phyloP scores from a whole-genome alignment of 2,888 invertebrate species.

The Dicranocentrus wangi region DNA sequence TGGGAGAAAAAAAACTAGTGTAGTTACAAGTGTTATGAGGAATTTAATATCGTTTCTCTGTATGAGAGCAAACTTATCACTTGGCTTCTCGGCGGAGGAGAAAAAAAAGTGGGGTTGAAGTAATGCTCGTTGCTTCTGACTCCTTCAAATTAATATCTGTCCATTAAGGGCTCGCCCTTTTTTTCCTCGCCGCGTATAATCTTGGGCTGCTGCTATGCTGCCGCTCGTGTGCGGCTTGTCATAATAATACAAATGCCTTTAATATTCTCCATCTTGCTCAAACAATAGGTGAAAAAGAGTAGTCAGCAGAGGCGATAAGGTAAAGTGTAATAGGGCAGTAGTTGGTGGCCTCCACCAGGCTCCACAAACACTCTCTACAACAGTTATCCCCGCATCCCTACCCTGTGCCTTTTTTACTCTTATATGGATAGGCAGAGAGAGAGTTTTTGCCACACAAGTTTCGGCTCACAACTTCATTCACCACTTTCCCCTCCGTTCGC shows the following conservation, averaged over 20 bases:
- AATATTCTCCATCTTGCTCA: constrained; percentile 14
- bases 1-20: too few species aligned
- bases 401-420: too few species aligned
- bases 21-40: not conserved
- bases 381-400: too few species aligned
- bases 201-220: not conserved
- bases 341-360: too few species aligned
- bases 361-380: too few species aligned
- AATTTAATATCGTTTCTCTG: constrained; percentile 52
- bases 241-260: constrained; percentile 38
- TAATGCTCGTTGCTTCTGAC: constrained; percentile 51
- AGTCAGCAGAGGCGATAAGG: too few species aligned
- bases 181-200: not conserved
- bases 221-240: constrained; percentile 9
- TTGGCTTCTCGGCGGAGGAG: not conserved
- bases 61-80: constrained; percentile 54
- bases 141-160: constrained; percentile 58
- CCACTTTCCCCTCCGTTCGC: too few species aligned
- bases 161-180: constrained; percentile 58
- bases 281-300: too few species aligned
- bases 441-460: too few species aligned
- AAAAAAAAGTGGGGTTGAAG: constrained; percentile 20
- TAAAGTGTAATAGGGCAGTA: too few species aligned
- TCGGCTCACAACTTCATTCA: too few species aligned
- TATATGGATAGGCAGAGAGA: too few species aligned